These are phyloP conservation scores for Rhodeus uyekii DNA, from an alignment of 2,797 vertebrate species.

Conservation along the genomic window DNA sequence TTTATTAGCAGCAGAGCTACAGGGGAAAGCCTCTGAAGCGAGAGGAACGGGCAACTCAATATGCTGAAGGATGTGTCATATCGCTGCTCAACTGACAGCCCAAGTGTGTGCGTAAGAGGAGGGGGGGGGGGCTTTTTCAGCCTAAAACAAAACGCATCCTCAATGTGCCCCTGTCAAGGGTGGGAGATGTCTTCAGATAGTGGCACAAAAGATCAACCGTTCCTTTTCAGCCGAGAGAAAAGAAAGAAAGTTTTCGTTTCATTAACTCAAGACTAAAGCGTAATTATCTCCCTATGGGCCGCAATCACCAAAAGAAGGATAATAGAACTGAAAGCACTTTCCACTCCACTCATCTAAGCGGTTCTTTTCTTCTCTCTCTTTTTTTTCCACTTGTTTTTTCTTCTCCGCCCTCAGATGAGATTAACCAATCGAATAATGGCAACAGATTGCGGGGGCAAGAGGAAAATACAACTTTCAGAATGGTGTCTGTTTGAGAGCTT, in stretches of 20 bases:
- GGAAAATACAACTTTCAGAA: slow-evolving; percentile 60
- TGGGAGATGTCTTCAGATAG: slow-evolving; percentile 76
- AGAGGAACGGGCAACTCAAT: slow-evolving; percentile 63
- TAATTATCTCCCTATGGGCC: slow-evolving; percentile 82
- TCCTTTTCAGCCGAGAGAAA: slow-evolving; percentile 68
- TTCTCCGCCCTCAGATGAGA: slow-evolving; percentile 65
- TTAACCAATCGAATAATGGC: slow-evolving; percentile 67
- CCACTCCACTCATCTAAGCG: slow-evolving; percentile 73
- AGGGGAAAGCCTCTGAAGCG: slow-evolving; percentile 58
- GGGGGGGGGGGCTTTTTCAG: slow-evolving; percentile 50
- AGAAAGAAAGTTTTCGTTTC: slow-evolving; percentile 78
- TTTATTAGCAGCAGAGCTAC: slow-evolving; percentile 38
- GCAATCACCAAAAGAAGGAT: slow-evolving; percentile 76
- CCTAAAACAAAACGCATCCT: slow-evolving; percentile 70
- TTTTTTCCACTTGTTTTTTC: slow-evolving; percentile 62
- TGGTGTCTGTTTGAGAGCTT: slow-evolving; percentile 40
- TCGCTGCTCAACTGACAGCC: slow-evolving; percentile 69
- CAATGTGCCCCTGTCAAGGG: slow-evolving; percentile 72
- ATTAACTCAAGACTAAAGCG: slow-evolving; percentile 80
- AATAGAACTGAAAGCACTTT: slow-evolving; percentile 74
- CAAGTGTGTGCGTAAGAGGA: slow-evolving; percentile 13
- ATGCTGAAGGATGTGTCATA: slow-evolving; percentile 69
- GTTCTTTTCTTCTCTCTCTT: slow-evolving; percentile 49
- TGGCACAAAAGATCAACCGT: slow-evolving; percentile 75
- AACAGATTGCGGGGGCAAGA: slow-evolving; percentile 56